Evolutionary conservation across 2,888 invertebrate species (phyloP).

Genomic region (Cephus spinipes): DNA sequence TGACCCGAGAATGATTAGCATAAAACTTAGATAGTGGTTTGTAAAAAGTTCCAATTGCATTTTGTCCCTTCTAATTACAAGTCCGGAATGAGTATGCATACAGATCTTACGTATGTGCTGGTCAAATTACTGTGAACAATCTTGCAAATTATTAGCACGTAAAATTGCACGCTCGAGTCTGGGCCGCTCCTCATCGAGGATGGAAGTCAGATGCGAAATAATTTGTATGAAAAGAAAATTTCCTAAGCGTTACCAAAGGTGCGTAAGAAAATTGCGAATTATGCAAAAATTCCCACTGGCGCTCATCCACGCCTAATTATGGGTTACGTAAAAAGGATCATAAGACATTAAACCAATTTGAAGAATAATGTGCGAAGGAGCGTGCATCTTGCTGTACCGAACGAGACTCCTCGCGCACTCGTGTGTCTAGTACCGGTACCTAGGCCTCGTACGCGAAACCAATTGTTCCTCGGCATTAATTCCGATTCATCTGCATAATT

Average conservation of each 20-base stretch:
- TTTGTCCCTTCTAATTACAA: neutral
- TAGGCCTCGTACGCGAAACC: neutral
- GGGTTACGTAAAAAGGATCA: constrained; percentile 15
- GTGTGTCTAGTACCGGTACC: neutral
- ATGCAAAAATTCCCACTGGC: constrained; percentile 3
- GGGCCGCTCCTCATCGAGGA: neutral
- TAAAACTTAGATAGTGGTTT: neutral
- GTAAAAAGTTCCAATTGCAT: neutral
- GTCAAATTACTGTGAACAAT: neutral
- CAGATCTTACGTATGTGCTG: neutral
- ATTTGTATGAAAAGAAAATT: neutral
- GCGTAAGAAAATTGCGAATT: neutral
- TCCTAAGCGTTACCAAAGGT: neutral
- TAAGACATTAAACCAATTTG: neutral
- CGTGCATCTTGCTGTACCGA: neutral
- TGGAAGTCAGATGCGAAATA: neutral
- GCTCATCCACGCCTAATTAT: constrained; percentile 21
- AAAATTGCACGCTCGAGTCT: neutral
- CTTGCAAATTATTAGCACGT: neutral
- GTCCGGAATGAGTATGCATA: neutral
- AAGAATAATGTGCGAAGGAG: neutral
- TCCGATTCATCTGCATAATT: constrained; percentile 21
- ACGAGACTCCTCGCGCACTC: neutral
- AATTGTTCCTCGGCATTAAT: constrained; percentile 16
- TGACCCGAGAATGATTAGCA: neutral